Percentiles rank a stretch among this genome's conserved stretches.
phyloP scores from a whole-genome alignment of 2,113 vertebrate species.

The Gambusia affinis region DNA sequence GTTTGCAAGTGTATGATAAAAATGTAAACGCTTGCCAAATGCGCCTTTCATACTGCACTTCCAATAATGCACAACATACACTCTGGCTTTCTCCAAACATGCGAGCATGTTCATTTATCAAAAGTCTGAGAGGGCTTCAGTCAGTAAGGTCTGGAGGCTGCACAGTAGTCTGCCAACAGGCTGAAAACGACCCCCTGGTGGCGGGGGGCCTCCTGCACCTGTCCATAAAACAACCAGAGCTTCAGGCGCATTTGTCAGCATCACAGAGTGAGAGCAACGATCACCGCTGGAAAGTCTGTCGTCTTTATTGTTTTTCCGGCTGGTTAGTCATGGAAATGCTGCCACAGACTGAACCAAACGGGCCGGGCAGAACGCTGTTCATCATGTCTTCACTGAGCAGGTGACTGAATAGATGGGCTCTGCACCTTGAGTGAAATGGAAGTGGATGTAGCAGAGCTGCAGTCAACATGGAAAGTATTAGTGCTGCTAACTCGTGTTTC shows the following conservation, averaged over 20 bases:
- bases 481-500: not conserved
- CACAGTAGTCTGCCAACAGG: constrained; percentile 22
- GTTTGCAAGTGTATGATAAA: constrained; percentile 37
- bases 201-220: constrained; percentile 63
- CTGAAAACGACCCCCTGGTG: constrained; percentile 55
- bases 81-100: constrained; percentile 49
- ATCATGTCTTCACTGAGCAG: not conserved
- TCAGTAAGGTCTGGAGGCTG: constrained; percentile 18
- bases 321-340: not conserved
- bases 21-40: constrained; percentile 54
- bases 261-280: not conserved
- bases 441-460: not conserved
- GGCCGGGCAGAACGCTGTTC: not conserved
- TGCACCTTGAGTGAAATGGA: not conserved
- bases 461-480: constrained; percentile 2
- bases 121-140: constrained; percentile 7
- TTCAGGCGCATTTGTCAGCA: not conserved
- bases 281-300: not conserved
- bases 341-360: not conserved
- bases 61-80: constrained; percentile 55
- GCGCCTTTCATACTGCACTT: constrained; percentile 45
- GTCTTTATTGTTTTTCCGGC: not conserved
- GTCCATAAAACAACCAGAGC: constrained; percentile 18
- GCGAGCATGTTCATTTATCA: constrained; percentile 34
- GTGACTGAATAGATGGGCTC: not conserved